Conservation (phyloP, 1,140 invertebrate genomes). For the Littorina saxatilis region DNA sequence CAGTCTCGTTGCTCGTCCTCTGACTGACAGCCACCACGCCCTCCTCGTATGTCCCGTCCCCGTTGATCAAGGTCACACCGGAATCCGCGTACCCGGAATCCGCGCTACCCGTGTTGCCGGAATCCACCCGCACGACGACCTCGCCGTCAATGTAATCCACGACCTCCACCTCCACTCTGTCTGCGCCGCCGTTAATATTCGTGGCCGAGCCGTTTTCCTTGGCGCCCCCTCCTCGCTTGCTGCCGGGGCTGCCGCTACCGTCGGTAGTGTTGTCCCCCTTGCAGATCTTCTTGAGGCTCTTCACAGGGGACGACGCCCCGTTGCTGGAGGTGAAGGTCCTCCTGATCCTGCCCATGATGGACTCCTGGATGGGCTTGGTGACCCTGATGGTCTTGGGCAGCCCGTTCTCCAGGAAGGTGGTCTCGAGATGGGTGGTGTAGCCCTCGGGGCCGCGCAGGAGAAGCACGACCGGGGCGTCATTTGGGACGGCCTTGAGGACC, state of each 20-base stretch:
- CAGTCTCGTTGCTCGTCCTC: conserved; percentile 42
- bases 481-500: conserved; percentile 62
- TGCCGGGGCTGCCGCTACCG: conserved; percentile 11
- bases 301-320: conserved; percentile 44
- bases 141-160: not conserved
- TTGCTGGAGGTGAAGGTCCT: conserved; percentile 48
- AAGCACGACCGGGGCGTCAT: conserved; percentile 58
- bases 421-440: conserved; percentile 67
- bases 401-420: conserved; percentile 66
- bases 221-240: conserved; percentile 2
- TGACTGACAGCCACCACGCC: conserved; percentile 3
- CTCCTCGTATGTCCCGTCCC: not conserved
- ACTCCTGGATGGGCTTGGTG: conserved; percentile 62
- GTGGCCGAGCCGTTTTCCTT: conserved; percentile 1
- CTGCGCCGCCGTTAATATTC: conserved; percentile 23
- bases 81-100: conserved; percentile 22
- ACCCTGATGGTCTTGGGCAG: conserved; percentile 63
- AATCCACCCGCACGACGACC: too few relatives aligned
- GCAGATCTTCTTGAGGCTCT: conserved; percentile 44
- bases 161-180: not conserved
- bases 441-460: conserved; percentile 66
- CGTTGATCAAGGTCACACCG: conserved; percentile 11
- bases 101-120: not conserved
- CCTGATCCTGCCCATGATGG: conserved; percentile 59
- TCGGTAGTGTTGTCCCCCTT: conserved; percentile 29